Conservation (phyloP, 2,888 invertebrate genomes). For the Plagodis pulveraria region DNA sequence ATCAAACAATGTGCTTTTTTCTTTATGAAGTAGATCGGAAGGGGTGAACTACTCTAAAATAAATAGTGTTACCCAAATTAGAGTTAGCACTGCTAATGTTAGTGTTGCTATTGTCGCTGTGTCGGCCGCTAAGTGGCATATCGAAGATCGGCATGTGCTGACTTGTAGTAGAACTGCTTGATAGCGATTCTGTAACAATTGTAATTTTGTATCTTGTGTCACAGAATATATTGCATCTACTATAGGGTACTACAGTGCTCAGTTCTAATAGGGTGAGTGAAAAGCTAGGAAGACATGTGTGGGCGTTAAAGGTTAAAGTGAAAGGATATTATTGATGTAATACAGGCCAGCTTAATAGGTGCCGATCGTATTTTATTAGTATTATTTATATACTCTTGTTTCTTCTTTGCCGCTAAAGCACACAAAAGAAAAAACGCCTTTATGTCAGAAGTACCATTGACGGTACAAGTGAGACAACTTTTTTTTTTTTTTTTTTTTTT, state of each 20-base stretch:
- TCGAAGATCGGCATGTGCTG: slow-evolving; percentile 71
- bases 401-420: no score
- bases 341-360: no score
- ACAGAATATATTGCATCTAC: neutral
- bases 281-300: neutral
- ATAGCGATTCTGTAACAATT: slow-evolving; percentile 79
- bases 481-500: no score
- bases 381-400: no score
- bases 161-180: slow-evolving; percentile 86
- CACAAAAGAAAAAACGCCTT: no score
- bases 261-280: neutral
- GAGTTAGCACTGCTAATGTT: slow-evolving; percentile 54
- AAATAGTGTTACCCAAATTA: slow-evolving; percentile 50
- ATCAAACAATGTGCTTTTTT: no score
- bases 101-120: slow-evolving; percentile 57
- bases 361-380: no score
- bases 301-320: no score
- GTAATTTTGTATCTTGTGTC: slow-evolving; percentile 8
- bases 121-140: slow-evolving; percentile 53
- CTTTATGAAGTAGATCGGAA: neutral
- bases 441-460: no score
- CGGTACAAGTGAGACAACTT: no score
- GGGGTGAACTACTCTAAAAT: neutral
- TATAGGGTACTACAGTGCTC: neutral
- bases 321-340: no score